phyloP scores from a whole-genome alignment of 1,140 invertebrate genomes.

The Apolygus lucorum region DNA sequence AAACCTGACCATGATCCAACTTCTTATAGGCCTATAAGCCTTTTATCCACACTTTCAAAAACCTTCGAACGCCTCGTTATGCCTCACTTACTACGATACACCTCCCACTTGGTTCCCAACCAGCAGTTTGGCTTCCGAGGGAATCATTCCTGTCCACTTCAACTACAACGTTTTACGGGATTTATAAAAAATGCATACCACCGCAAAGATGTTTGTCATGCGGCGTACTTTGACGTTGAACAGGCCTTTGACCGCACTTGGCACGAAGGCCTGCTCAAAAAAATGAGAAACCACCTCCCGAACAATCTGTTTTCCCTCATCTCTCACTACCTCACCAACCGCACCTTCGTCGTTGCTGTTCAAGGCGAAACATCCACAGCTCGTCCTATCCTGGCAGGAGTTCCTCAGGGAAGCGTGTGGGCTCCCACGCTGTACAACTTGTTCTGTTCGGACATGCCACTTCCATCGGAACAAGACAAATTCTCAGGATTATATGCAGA shows the following conservation, averaged over 20 bases:
- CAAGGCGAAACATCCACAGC: background rate
- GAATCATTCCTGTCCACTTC: background rate
- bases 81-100: too few species aligned
- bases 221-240: background rate
- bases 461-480: background rate
- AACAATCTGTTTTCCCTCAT: background rate
- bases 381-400: background rate
- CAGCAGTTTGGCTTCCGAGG: background rate
- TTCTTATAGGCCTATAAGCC: background rate
- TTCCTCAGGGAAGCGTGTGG: background rate
- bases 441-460: background rate
- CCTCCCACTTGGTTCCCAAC: too few species aligned
- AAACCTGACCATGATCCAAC: background rate
- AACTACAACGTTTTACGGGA: background rate
- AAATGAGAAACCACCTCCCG: background rate
- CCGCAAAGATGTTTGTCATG: background rate
- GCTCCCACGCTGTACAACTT: background rate
- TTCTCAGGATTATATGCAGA: background rate
- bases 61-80: background rate
- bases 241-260: background rate
- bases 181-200: background rate
- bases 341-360: background rate
- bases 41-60: background rate
- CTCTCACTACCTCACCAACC: background rate
- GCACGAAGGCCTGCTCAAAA: background rate